phyloP scores from a whole-genome alignment of 2,797 vertebrate species.

The Siniperca undulata region DNA sequence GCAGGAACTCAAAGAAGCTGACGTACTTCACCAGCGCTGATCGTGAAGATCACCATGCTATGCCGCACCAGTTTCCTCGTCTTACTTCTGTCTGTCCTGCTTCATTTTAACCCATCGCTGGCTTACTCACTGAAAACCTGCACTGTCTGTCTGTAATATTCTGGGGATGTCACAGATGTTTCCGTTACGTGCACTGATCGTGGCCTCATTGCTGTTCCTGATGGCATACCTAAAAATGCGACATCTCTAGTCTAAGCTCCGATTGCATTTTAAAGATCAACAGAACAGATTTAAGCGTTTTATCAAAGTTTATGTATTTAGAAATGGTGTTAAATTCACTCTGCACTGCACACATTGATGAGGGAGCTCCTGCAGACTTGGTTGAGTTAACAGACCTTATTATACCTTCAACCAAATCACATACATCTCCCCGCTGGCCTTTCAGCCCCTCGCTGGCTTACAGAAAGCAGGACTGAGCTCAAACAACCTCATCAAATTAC shows the following conservation, averaged over 20 bases:
- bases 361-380: conserved; percentile 7
- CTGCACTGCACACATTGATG: too few relatives aligned
- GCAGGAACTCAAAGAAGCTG: not conserved
- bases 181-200: too few relatives aligned
- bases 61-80: not conserved
- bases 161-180: not conserved
- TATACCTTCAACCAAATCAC: not conserved
- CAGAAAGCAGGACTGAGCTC: not conserved
- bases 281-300: not conserved
- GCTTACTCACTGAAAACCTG: conserved; percentile 27
- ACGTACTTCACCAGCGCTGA: not conserved
- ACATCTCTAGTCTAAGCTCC: not conserved
- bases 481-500: too few relatives aligned
- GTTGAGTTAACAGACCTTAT: not conserved
- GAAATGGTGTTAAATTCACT: not conserved
- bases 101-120: not conserved
- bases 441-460: conserved; percentile 10
- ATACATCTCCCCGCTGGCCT: not conserved
- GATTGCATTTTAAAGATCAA: not conserved
- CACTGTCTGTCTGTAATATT: not conserved
- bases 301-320: not conserved
- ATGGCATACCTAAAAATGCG: conserved; percentile 6
- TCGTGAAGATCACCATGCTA: not conserved
- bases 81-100: not conserved
- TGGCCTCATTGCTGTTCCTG: not conserved